Evolutionary conservation across 1,140 invertebrate genomes (phyloP).

Genomic region (Diabrotica virgifera): DNA sequence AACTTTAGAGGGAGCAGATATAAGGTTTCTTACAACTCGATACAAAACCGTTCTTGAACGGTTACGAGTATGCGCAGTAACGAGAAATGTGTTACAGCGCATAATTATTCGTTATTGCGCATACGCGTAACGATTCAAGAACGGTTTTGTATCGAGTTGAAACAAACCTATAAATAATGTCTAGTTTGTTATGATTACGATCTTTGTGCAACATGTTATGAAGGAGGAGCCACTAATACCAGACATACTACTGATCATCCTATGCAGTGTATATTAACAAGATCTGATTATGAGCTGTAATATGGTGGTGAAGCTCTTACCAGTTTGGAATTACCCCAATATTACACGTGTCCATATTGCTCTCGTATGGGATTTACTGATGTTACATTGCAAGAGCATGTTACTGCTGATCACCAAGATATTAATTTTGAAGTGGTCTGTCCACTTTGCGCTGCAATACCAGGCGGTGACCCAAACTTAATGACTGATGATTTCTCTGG

Average conservation of each 20-base stretch:
- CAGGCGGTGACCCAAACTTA: slow-evolving; percentile 94
- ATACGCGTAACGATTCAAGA: no score
- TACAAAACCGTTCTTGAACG: no score
- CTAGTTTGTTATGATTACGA: slow-evolving; percentile 99
- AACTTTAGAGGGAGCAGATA: slow-evolving; percentile 96
- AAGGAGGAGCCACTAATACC: slow-evolving; percentile 88
- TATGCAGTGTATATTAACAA: slow-evolving; percentile 97
- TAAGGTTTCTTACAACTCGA: no score
- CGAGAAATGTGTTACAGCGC: no score
- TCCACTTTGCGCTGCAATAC: slow-evolving; percentile 92
- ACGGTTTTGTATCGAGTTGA: no score
- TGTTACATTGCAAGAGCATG: slow-evolving; percentile 86
- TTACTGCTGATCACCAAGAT: slow-evolving; percentile 83
- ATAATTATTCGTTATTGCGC: no score
- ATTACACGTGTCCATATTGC: slow-evolving; percentile 96
- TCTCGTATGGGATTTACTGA: slow-evolving; percentile 95
- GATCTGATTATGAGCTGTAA: slow-evolving; percentile 94
- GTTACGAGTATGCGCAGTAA: no score
- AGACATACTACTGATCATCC: slow-evolving; percentile 93
- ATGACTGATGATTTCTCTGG: slow-evolving; percentile 97
- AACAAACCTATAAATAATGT: no score
- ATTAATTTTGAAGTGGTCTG: slow-evolving; percentile 87
- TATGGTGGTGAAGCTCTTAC: slow-evolving; percentile 90
- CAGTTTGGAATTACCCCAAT: slow-evolving; percentile 86
- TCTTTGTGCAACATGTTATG: slow-evolving; percentile 94